A percentile compares a stretch with the other conserved stretches of the same genome.
phyloP scores from a whole-genome alignment of 2,113 vertebrate genomes.

The Corynorhinus townsendii region DNA sequence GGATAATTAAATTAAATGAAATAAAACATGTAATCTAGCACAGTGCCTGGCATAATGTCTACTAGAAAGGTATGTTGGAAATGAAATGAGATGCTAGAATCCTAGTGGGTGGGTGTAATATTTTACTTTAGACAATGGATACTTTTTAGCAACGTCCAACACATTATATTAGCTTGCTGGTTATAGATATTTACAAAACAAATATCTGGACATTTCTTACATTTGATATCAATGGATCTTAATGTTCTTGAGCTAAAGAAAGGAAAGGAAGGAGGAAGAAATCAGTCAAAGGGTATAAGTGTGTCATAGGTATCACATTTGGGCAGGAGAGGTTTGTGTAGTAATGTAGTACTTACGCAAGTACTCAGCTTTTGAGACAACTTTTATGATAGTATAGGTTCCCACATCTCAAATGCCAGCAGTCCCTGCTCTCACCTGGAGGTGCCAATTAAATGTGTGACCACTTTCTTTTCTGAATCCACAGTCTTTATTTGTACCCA shows the following conservation, averaged over 20 bases:
- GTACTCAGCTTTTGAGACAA: not conserved
- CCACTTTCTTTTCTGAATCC: not conserved
- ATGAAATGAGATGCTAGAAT: not conserved
- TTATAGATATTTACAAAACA: not conserved
- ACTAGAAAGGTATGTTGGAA: not conserved
- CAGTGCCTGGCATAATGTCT: not conserved
- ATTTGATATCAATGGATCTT: not conserved
- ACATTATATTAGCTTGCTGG: not conserved
- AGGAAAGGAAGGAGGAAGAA: not conserved
- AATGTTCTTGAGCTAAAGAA: not conserved
- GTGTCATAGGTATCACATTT: not conserved
- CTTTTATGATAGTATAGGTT: not conserved
- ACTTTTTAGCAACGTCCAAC: not conserved
- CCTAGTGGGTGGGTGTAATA: not conserved
- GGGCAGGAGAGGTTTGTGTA: not conserved
- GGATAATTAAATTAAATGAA: not conserved
- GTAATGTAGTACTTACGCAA: not conserved
- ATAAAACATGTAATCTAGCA: not conserved
- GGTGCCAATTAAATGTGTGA: not conserved
- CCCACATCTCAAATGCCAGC: not conserved
- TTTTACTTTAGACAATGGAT: not conserved
- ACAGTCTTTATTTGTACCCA: not conserved
- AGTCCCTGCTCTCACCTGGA: not conserved
- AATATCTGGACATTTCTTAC: not conserved
- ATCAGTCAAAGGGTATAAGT: not conserved